Percentiles rank a stretch among this genome's conserved stretches.
These are phyloP conservation scores for Acanthopleura granulata DNA, from an alignment of 2,888 invertebrate species.

Conservation along the genomic window DNA sequence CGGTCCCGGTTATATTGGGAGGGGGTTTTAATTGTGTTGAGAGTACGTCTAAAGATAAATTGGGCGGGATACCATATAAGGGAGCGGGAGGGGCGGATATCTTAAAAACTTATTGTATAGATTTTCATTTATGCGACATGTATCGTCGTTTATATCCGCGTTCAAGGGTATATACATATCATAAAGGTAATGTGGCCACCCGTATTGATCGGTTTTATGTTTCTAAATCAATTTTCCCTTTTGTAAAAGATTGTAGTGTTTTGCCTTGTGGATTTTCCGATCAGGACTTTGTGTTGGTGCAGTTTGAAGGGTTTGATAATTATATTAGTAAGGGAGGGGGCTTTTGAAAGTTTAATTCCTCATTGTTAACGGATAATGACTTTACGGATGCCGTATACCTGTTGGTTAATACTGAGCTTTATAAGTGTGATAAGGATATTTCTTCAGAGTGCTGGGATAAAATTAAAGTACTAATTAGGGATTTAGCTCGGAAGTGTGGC, in stretches of 20 bases:
- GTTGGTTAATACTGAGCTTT: neutral
- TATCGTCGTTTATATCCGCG: neutral
- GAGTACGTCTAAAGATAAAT: neutral
- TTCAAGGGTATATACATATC: neutral
- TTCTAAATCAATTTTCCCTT: neutral
- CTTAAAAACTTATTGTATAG: neutral
- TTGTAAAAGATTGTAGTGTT: neutral
- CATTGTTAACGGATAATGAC: neutral
- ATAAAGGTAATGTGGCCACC: neutral
- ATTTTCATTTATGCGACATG: neutral
- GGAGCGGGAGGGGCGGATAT: neutral
- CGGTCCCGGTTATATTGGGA: neutral
- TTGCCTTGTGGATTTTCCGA: neutral
- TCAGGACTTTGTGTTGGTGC: neutral
- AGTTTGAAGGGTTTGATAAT: neutral
- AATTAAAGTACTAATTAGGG: neutral
- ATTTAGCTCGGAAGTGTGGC: neutral
- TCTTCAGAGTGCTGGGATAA: neutral
- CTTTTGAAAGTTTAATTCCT: neutral
- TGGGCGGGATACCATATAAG: neutral
- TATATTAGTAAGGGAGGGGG: neutral
- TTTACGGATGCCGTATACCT: neutral
- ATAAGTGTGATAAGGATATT: too few relatives aligned
- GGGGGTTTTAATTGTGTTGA: neutral
- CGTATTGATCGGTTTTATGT: conserved; percentile 1